Evolutionary conservation across 2,797 vertebrate genomes (phyloP), one percentile per base, ranked within the genome.

Genomic region (Vespertilio murinus): DNA sequence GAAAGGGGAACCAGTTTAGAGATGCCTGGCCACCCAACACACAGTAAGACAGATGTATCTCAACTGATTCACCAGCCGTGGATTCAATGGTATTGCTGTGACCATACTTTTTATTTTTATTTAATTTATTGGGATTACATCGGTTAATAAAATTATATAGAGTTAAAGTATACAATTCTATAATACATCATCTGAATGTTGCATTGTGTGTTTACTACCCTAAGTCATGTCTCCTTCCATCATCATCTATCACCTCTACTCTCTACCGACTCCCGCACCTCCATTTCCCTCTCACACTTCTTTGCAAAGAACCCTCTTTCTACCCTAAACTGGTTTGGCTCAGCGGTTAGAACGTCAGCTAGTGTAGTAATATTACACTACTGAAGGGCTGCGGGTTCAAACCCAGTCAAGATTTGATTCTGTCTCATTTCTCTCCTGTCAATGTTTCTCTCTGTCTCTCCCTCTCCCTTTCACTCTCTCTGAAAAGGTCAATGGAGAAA

Each of bases 1-100:
- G 65, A 92, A 85, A 77, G 38, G 8, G 38, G 11, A 80, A 92
- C 78, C 61, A 69, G 38, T 91, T 90, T 54, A 89, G 83, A 71
- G 79, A 91, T 47, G n/a, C 56, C 69, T 87, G 83, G 33, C 38
- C 73, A 93, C 56, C 8, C 87, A 92, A 69, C 30, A 28, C 20
- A 42, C 87, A 69, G 30, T 54, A 40, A 95, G 65, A 80, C 35
- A 64, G 42, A 91, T 79, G 67, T 45, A 89, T 28, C 61, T 94
- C 23, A 91, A 0, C 49, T 35, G 75, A 70, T 42, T 84, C 54
- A 54, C n/a, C 20, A 95, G 13, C 3, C 59, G 38, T 69, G 84
- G 38, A 52, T 56, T 74, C 71, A 61, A 49, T 70, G 56, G 86
- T 18, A 74, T 22, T 70, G 28, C 42, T 70, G 11, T 64, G 80